A percentile compares a stretch with the other conserved stretches of the same genome.
phyloP scores from a whole-genome alignment of 2,797 vertebrate species.

The Hapalemur alaotrensis region DNA sequence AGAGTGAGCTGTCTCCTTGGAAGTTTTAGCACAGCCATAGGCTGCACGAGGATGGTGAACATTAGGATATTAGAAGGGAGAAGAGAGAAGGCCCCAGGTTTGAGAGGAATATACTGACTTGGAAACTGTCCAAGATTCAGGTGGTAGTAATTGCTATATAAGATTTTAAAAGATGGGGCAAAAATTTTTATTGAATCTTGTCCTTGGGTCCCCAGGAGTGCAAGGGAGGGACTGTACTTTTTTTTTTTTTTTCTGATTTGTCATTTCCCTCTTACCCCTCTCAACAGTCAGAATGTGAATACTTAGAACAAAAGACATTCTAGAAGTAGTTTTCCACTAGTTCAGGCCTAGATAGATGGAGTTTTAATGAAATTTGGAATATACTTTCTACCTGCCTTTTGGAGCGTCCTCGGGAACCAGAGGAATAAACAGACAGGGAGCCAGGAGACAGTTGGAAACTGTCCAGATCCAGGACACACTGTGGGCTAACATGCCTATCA shows the following conservation, averaged over 20 bases:
- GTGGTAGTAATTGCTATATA: neutral
- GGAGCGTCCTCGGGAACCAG: neutral
- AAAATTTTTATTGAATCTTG: neutral
- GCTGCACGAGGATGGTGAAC: neutral
- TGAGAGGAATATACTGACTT: neutral
- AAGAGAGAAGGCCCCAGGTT: neutral
- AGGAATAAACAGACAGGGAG: neutral
- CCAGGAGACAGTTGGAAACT: neutral
- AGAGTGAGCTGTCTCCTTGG: neutral
- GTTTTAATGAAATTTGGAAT: neutral
- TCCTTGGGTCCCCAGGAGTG: neutral
- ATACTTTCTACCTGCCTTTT: neutral
- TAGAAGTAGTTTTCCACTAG: neutral
- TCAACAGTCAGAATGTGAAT: neutral
- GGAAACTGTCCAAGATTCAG: neutral
- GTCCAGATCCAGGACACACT: constrained; percentile 8
- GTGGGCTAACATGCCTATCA: constrained; percentile 19
- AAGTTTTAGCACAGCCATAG: neutral
- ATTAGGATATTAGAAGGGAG: neutral
- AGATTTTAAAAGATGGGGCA: neutral
- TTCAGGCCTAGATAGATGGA: neutral
- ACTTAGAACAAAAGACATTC: neutral
- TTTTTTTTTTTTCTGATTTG: neutral
- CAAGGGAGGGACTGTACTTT: neutral
- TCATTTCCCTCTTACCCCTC: neutral